Evolutionary conservation across 1,140 invertebrate species (phyloP).

Genomic region (Episyrphus balteatus): DNA sequence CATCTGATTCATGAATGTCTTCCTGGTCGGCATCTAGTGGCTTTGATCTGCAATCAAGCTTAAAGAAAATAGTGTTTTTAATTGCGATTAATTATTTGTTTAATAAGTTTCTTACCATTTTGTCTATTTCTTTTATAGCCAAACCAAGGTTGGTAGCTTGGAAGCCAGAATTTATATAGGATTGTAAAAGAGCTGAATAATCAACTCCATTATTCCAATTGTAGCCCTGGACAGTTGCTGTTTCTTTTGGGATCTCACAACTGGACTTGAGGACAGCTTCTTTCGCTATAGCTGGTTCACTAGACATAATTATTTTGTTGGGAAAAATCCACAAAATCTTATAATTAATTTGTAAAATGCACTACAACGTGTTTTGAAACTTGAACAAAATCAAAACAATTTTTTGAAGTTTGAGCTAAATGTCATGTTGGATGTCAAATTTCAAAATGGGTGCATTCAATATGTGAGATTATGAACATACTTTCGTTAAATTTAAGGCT

Average conservation of each 20-base stretch:
- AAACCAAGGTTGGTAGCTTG: conserved; percentile 92
- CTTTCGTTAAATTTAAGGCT: too few relatives aligned
- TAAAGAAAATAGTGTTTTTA: not conserved
- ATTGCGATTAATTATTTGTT: not conserved
- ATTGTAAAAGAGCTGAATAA: conserved; percentile 72
- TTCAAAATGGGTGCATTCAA: too few relatives aligned
- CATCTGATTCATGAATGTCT: conserved; percentile 61
- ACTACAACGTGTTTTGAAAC: too few relatives aligned
- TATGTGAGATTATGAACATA: too few relatives aligned
- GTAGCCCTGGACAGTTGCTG: conserved; percentile 63
- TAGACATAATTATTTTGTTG: conserved; percentile 14
- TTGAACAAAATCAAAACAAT: too few relatives aligned
- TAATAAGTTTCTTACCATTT: conserved; percentile 57
- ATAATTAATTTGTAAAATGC: too few relatives aligned
- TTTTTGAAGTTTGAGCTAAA: too few relatives aligned
- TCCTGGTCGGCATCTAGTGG: conserved; percentile 52
- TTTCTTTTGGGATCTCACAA: conserved; percentile 46
- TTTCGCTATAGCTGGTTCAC: conserved; percentile 44
- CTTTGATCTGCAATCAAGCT: conserved; percentile 46
- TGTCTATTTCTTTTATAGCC: conserved; percentile 83
- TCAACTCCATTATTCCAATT: conserved; percentile 90
- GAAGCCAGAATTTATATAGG: conserved; percentile 77
- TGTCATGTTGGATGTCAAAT: too few relatives aligned
- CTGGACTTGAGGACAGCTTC: conserved; percentile 57
- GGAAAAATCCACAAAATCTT: too few relatives aligned